phyloP scores from a whole-genome alignment of 2,797 vertebrate genomes.

The Glossophaga mutica region DNA sequence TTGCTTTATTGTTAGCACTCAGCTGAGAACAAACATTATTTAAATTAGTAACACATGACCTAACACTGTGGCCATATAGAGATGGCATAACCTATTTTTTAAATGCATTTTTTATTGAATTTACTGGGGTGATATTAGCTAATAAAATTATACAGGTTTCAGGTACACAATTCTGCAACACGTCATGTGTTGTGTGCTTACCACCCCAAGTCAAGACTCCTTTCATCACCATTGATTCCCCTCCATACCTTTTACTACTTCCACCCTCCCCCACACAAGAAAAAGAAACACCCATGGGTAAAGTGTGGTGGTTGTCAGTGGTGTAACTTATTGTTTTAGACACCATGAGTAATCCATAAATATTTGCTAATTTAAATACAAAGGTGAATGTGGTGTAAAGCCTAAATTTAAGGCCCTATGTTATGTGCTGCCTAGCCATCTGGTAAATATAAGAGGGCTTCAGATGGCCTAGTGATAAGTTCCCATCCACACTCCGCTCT shows the following conservation, averaged over 20 bases:
- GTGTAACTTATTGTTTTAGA: not conserved
- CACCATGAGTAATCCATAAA: not conserved
- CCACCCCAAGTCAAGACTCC: no score
- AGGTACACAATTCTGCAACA: not conserved
- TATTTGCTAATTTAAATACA: not conserved
- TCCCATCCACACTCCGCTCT: not conserved
- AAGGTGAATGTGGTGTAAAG: not conserved
- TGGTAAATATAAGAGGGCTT: not conserved
- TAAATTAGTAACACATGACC: not conserved
- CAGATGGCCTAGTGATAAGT: not conserved
- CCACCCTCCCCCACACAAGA: no score
- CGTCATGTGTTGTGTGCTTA: no score
- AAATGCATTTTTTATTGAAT: not conserved
- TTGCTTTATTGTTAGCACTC: not conserved
- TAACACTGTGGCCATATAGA: not conserved
- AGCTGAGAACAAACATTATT: not conserved
- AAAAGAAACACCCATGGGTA: no score
- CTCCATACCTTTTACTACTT: no score
- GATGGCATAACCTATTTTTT: not conserved
- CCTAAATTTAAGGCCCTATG: not conserved
- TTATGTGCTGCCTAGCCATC: not conserved
- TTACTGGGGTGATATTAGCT: not conserved
- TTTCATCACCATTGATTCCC: no score
- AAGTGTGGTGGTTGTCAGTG: no score
- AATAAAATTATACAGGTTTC: not conserved